Percentiles rank a stretch among this genome's conserved stretches.
These are phyloP conservation scores for Anser brachyrhynchus DNA, from an alignment of 2,113 vertebrate species.

Conservation along the genomic window DNA sequence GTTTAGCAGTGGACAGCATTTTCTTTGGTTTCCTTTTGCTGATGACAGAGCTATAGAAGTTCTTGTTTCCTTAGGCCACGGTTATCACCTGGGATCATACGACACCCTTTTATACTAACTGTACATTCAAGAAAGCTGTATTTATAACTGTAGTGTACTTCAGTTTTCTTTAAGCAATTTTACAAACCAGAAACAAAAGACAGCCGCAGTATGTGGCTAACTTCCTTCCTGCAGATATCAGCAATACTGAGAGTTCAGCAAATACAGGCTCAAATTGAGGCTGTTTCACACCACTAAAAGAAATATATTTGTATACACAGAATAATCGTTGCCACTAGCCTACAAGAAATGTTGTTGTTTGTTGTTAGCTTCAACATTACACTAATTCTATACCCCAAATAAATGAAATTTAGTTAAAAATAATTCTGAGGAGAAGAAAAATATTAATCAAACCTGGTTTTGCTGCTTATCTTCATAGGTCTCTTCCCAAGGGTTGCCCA, in stretches of 20 bases:
- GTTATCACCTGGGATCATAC: neutral
- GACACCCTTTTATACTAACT: neutral
- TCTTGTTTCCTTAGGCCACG: neutral
- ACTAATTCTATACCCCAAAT: neutral
- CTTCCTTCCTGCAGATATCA: neutral
- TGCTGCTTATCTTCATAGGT: slow-evolving; percentile 5
- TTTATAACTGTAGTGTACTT: neutral
- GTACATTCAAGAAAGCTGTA: neutral
- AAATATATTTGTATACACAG: neutral
- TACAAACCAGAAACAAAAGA: neutral
- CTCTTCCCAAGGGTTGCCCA: slow-evolving; percentile 1
- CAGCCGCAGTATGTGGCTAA: neutral
- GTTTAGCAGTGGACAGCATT: neutral
- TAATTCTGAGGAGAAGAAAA: neutral
- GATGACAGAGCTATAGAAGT: neutral
- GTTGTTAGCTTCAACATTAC: neutral
- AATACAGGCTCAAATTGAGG: neutral
- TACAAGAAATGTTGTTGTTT: neutral
- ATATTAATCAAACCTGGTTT: slow-evolving; percentile 46
- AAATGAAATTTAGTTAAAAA: neutral
- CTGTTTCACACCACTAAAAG: neutral
- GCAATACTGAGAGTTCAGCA: neutral
- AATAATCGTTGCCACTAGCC: neutral
- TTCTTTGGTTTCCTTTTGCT: neutral
- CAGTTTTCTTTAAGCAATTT: neutral